phyloP scores from a whole-genome alignment of 2,888 invertebrate species.

The Gasteruption jaculator region DNA sequence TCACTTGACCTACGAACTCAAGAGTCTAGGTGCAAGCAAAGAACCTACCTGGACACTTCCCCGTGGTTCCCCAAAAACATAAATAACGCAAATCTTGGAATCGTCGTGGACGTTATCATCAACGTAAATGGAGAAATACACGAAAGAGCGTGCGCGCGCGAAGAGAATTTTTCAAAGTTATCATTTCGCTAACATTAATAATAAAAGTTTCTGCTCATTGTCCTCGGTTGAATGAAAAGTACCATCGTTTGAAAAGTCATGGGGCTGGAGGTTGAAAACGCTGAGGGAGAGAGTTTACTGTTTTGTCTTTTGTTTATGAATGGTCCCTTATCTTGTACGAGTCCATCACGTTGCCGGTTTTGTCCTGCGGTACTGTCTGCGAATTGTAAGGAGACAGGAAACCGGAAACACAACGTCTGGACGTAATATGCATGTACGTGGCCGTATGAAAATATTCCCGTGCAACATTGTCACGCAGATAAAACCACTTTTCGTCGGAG shows the following conservation, averaged over 20 bases:
- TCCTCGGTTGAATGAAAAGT: slow-evolving; percentile 28
- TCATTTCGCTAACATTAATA: slow-evolving; percentile 29
- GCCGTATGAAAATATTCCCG: no score
- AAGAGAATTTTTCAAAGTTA: slow-evolving; percentile 11
- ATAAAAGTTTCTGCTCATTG: slow-evolving; percentile 43
- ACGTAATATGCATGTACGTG: no score
- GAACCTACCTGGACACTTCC: no score
- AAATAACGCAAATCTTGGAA: no score
- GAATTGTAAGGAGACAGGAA: slow-evolving; percentile 49
- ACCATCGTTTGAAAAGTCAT: slow-evolving; percentile 21
- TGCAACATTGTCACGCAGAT: no score
- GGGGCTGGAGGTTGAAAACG: slow-evolving; percentile 13
- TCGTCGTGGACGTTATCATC: no score
- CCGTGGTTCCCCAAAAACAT: no score
- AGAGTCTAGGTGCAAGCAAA: no score
- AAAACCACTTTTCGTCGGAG: no score
- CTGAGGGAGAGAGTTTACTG: slow-evolving; percentile 7
- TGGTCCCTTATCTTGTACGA: slow-evolving; percentile 26
- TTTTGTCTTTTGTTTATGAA: slow-evolving; percentile 25
- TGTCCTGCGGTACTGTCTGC: slow-evolving; percentile 38
- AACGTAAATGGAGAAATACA: no score
- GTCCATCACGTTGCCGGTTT: slow-evolving; percentile 27
- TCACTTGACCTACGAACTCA: no score
- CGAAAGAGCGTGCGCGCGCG: no score
- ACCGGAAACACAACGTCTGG: slow-evolving; percentile 45